A percentile compares a stretch with the other conserved stretches of the same genome.
Conservation (phyloP, 1,140 invertebrate genomes). For the Brachionus rubens region DNA sequence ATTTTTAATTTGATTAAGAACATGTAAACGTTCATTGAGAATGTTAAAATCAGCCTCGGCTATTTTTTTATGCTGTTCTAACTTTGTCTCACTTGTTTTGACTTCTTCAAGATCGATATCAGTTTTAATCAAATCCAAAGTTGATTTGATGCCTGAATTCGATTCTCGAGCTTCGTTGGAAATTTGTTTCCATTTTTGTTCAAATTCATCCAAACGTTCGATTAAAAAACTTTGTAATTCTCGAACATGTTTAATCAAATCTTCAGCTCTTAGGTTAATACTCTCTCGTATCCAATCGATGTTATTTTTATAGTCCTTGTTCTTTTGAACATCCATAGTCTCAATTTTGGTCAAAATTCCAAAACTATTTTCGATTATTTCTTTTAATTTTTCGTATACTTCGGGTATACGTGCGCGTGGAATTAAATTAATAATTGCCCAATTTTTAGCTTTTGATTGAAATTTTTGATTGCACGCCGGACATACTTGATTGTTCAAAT, state of each 20-base stretch:
- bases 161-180: background rate
- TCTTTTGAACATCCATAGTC: background rate
- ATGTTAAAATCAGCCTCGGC: background rate
- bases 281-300: slow-evolving; percentile 18
- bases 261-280: slow-evolving; percentile 21
- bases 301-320: background rate
- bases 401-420: slow-evolving; percentile 16
- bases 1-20: background rate
- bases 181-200: background rate
- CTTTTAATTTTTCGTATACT: slow-evolving; percentile 4
- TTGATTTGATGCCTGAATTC: background rate
- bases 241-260: background rate
- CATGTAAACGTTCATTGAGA: background rate
- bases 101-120: slow-evolving; percentile 11
- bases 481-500: slow-evolving; percentile 40
- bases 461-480: slow-evolving; percentile 38
- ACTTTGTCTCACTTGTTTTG: slow-evolving; percentile 1
- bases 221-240: background rate
- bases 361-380: background rate
- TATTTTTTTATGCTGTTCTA: background rate
- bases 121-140: background rate
- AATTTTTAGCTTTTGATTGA: slow-evolving; percentile 30
- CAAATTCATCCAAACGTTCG: slow-evolving; percentile 7
- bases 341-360: background rate
- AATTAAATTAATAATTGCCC: slow-evolving; percentile 43